These are phyloP conservation scores for Papilio gigon DNA, from an alignment of 2,888 invertebrate species.

Conservation along the genomic window DNA sequence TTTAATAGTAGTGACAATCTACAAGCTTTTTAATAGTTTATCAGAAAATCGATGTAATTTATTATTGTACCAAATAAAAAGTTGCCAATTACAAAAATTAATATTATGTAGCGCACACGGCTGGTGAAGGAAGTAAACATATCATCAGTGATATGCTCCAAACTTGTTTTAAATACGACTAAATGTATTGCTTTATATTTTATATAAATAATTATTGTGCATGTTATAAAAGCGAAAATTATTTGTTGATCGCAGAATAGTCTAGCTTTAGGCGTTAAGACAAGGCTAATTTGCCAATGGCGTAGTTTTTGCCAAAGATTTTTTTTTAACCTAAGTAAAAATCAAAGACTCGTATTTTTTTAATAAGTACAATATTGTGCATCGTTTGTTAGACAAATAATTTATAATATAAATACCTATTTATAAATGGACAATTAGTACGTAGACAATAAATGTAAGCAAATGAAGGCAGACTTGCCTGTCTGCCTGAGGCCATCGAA, in stretches of 20 bases:
- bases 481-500: conserved; percentile 27
- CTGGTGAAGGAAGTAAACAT: neutral
- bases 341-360: conserved; percentile 39
- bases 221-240: neutral
- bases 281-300: conserved; percentile 25
- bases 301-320: conserved; percentile 40
- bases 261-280: conserved; percentile 27
- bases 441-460: conserved; percentile 4
- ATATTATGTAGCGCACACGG: neutral
- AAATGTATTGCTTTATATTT: conserved; percentile 16
- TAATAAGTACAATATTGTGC: conserved; percentile 29
- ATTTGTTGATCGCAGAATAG: neutral
- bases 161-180: neutral
- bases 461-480: conserved; percentile 22
- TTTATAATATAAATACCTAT: conserved; percentile 21
- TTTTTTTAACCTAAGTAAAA: conserved; percentile 39
- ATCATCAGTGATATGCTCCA: neutral
- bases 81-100: neutral
- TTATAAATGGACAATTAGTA: conserved; percentile 23
- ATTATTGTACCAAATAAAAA: neutral
- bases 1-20: neutral
- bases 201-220: neutral
- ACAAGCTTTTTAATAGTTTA: neutral
- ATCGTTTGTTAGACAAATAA: conserved; percentile 25
- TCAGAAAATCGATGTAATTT: neutral